Evolutionary conservation across 2,797 vertebrate species (phyloP).

Genomic region (Argya squamiceps): DNA sequence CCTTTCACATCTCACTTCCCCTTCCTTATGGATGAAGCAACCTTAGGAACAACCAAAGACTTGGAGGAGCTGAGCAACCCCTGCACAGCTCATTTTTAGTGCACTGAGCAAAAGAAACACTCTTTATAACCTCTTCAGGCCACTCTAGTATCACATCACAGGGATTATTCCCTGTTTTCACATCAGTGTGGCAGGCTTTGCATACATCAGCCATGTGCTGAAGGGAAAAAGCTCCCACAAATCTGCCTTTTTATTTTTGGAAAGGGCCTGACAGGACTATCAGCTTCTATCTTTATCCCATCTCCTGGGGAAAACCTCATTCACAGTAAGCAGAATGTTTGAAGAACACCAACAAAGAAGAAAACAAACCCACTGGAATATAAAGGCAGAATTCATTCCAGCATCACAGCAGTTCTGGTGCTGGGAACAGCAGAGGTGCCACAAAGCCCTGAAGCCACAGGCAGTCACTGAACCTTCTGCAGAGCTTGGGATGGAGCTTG

Average conservation of each 20-base stretch:
- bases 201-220: neutral
- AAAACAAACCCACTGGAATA: neutral
- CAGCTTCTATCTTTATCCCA: neutral
- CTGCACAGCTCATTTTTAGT: neutral
- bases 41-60: neutral
- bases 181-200: neutral
- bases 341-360: neutral
- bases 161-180: neutral
- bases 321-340: neutral
- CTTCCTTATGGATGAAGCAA: neutral
- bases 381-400: neutral
- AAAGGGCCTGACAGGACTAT: neutral
- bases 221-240: neutral
- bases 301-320: neutral
- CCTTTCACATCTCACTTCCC: neutral
- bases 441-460: neutral
- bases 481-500: neutral
- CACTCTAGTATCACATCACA: neutral
- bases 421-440: neutral
- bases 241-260: slow-evolving; percentile 25
- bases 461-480: neutral
- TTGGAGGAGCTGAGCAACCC: neutral
- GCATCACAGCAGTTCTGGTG: neutral
- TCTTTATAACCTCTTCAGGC: neutral
- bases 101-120: neutral